Conservation (phyloP, 1,140 invertebrate species). For the Aplysia californica region DNA sequence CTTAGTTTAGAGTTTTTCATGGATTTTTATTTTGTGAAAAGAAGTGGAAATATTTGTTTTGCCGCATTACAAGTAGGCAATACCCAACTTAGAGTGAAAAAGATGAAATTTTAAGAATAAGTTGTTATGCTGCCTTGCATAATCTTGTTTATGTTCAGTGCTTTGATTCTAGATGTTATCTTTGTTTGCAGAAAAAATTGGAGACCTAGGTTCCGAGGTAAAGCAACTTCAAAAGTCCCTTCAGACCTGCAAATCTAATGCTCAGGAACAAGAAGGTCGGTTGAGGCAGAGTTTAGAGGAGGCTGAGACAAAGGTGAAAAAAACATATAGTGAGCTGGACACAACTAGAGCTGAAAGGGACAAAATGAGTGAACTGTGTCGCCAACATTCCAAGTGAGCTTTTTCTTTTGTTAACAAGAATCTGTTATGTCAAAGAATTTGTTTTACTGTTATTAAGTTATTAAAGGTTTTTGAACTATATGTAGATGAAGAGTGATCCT, state of each 20-base stretch:
- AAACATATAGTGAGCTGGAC: slow-evolving; percentile 44
- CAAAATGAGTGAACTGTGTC: slow-evolving; percentile 42
- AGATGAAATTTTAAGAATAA: no score
- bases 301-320: slow-evolving; percentile 41
- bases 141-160: no score
- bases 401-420: neutral
- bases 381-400: slow-evolving; percentile 32
- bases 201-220: slow-evolving; percentile 32
- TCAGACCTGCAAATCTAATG: slow-evolving; percentile 1
- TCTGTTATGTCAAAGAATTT: neutral
- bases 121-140: no score
- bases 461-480: neutral
- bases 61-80: no score
- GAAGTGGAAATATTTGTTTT: no score
- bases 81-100: no score
- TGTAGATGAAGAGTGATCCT: neutral
- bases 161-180: no score
- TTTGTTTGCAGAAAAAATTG: slow-evolving; percentile 39
- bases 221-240: slow-evolving; percentile 30
- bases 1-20: neutral
- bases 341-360: slow-evolving; percentile 45
- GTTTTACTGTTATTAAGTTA: neutral
- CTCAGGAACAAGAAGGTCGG: slow-evolving; percentile 26
- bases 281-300: slow-evolving; percentile 27
- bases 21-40: neutral